Evolutionary conservation across 2,797 vertebrate species (phyloP).

Genomic region (Channa striata): DNA sequence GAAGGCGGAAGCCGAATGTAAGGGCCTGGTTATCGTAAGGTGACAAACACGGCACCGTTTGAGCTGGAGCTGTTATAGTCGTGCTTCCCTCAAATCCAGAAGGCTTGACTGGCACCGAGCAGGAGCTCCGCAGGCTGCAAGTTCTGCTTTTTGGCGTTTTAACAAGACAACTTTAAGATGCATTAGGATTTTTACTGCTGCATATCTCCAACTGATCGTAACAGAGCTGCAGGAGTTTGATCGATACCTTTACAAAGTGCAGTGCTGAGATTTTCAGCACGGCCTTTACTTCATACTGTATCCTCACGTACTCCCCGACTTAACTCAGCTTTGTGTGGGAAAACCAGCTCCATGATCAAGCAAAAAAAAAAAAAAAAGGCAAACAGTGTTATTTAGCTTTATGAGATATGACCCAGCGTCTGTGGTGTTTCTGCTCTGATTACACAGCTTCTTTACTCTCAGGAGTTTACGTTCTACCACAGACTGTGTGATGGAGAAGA

Average conservation of each 20-base stretch:
- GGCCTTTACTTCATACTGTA: neutral
- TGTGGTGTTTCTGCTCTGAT: constrained; percentile 8
- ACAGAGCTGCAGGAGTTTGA: constrained; percentile 2
- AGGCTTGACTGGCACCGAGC: too few species aligned
- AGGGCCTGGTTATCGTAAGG: too few species aligned
- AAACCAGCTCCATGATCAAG: neutral
- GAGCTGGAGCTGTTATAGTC: too few species aligned
- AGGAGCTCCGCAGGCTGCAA: constrained; percentile 15
- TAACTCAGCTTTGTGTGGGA: neutral
- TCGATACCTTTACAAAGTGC: constrained; percentile 36
- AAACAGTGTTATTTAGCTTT: neutral
- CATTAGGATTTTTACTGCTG: constrained; percentile 45
- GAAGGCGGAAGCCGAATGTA: constrained; percentile 3
- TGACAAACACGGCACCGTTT: too few species aligned
- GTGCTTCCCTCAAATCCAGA: neutral
- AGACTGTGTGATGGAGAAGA: neutral
- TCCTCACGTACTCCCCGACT: neutral
- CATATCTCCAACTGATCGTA: constrained; percentile 13
- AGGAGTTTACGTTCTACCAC: neutral
- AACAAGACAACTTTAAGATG: constrained; percentile 49
- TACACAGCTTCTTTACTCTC: neutral
- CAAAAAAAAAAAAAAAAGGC: constrained; percentile 7
- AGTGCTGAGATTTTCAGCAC: constrained; percentile 12
- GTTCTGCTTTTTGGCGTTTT: constrained; percentile 46
- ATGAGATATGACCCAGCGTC: neutral